These are phyloP conservation scores for Meloidogyne floridensis DNA, from an alignment of 1,140 invertebrate genomes.

Conservation along the genomic window DNA sequence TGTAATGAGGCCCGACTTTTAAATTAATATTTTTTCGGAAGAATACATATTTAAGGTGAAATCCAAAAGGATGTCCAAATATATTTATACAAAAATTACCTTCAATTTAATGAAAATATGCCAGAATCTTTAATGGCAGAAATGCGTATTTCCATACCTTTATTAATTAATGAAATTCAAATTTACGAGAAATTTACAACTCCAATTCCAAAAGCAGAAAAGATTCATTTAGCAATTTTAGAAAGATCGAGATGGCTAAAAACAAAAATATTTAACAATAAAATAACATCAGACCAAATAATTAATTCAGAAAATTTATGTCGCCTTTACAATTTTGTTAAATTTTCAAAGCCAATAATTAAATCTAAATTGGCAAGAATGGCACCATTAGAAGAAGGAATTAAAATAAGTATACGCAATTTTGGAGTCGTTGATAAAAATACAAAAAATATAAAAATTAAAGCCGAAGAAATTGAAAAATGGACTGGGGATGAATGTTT, in stretches of 20 bases:
- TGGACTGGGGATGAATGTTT: not conserved
- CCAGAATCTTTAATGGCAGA: not conserved
- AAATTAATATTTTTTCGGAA: not conserved
- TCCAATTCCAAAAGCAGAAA: not conserved
- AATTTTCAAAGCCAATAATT: not conserved
- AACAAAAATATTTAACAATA: not conserved
- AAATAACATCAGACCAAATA: not conserved
- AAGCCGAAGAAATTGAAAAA: not conserved
- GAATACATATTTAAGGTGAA: not conserved
- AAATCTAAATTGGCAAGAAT: not conserved
- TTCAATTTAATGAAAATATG: constrained; percentile 10
- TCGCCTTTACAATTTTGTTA: not conserved
- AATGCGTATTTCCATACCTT: not conserved
- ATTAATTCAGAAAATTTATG: constrained; percentile 1
- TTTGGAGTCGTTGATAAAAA: not conserved
- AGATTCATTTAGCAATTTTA: not conserved
- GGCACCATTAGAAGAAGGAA: not conserved
- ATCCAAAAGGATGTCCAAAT: not conserved
- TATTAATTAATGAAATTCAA: not conserved
- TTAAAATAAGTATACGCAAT: not conserved
- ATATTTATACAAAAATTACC: constrained; percentile 10
- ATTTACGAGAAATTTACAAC: not conserved
- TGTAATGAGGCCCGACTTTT: too few relatives aligned
- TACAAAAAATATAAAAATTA: not conserved
- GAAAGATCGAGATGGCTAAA: not conserved